These are phyloP conservation scores for Riptortus pedestris DNA, from an alignment of 1,140 invertebrate genomes.

Conservation along the genomic window DNA sequence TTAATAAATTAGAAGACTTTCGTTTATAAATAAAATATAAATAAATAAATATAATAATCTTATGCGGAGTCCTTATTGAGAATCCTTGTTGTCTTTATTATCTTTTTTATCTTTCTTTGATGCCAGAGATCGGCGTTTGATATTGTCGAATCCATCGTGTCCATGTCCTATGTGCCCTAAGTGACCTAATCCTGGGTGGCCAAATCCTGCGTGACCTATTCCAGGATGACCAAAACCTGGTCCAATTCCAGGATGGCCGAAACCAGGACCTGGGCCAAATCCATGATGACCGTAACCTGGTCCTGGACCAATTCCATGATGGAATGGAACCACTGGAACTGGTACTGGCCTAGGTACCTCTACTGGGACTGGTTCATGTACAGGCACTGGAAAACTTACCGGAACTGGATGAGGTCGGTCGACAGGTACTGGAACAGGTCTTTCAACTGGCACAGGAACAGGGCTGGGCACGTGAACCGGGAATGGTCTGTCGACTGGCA, in stretches of 20 bases:
- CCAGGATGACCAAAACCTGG: not conserved
- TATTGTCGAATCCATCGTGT: too few relatives aligned
- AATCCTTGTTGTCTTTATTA: too few relatives aligned
- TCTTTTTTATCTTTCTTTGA: too few relatives aligned
- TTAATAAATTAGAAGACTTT: too few relatives aligned
- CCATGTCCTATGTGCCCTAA: too few relatives aligned
- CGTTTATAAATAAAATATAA: too few relatives aligned
- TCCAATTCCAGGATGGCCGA: not conserved
- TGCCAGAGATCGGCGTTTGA: too few relatives aligned
- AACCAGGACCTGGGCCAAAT: not conserved
- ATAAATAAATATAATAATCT: too few relatives aligned
- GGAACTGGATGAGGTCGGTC: constrained; percentile 16
- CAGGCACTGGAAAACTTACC: constrained; percentile 8
- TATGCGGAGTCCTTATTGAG: too few relatives aligned
- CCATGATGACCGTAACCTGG: not conserved
- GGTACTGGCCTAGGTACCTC: not conserved
- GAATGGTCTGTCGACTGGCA: constrained; percentile 21
- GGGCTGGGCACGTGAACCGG: constrained; percentile 20
- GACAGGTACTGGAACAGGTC: constrained; percentile 19
- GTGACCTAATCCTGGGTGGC: not conserved
- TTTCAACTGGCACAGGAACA: constrained; percentile 19
- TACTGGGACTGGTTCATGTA: constrained; percentile 16
- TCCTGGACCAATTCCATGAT: not conserved
- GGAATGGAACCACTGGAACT: not conserved
- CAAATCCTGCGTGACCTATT: not conserved